Conservation (phyloP, 2,113 vertebrate genomes). For the Daphoenositta chrysoptera region DNA sequence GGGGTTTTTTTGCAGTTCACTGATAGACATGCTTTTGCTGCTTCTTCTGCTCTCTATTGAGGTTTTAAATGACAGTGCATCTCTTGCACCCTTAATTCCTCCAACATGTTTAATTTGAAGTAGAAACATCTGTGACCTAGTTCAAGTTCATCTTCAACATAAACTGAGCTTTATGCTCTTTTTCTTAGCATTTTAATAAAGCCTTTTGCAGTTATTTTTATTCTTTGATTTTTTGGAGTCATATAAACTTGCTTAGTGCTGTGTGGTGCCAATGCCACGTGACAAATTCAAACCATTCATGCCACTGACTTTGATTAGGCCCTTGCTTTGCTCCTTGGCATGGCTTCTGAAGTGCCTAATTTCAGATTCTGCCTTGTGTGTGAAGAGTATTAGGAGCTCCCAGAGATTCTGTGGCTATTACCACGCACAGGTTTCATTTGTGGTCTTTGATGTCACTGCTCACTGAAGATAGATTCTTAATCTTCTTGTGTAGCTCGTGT, state of each 20-base stretch:
- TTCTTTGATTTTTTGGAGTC: background rate
- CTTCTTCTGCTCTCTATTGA: background rate
- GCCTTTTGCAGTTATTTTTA: background rate
- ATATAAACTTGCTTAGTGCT: background rate
- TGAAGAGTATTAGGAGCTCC: background rate
- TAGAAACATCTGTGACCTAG: background rate
- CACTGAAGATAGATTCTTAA: background rate
- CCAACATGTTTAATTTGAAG: background rate
- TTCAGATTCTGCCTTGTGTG: background rate
- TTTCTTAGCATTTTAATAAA: background rate
- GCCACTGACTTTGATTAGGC: background rate
- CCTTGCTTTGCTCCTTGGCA: background rate
- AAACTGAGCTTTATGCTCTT: background rate
- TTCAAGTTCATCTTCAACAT: background rate
- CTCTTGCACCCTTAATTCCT: background rate
- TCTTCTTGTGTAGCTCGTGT: background rate
- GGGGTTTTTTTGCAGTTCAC: background rate
- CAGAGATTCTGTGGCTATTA: background rate
- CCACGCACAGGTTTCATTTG: background rate
- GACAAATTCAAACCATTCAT: background rate
- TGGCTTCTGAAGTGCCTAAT: background rate
- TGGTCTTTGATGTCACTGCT: background rate
- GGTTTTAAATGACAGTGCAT: background rate
- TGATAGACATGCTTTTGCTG: background rate
- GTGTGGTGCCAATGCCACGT: background rate